Evolutionary conservation across 1,140 invertebrate species (phyloP), one percentile per base, ranked within the genome.

Genomic region (Cydia amplana): DNA sequence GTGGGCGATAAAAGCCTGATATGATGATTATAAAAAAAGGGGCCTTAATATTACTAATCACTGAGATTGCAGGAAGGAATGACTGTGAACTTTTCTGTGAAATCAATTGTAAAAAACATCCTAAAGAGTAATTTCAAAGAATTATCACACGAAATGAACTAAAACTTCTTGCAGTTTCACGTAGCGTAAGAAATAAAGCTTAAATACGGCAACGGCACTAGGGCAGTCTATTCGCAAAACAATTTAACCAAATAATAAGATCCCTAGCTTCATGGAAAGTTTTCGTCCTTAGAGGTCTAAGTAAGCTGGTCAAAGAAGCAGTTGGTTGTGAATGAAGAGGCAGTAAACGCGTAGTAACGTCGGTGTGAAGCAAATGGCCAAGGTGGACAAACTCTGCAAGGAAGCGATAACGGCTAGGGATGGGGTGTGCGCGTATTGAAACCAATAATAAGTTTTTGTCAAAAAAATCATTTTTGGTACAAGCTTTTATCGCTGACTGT

Each of bases 361-460:
- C 23, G 28, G n/a, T 10, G 65, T 32, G 64, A 65, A 23, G 64
- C 64, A n/a, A 70, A 70, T 9, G 9, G 36, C 65, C 65, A 70
- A 70, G 65, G 65, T 70, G 65, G 65, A 70, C 65, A 36, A 32
- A 32, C 28, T 20, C 65, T 70, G 65, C 65, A 36, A 70, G 65
- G n/a, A 67, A 70, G 65, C 65, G 65, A 70, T 70, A 70, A 70
- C 65, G 28, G 28, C n/a, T 70, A 70, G 65, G 65, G 28, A 36
- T 70, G 65, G 65, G 65, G 32, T 70, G 28, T 67, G 3, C 14
- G 10, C 5, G 32, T 4, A 28, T 28, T 67, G 16, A n/a, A 16
- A 32, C 28, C 25, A 67, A 67, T 32, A n/a, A 12, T 12, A 36
- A n/a, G n/a, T n/a, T n/a, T n/a, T n/a, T n/a, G n/a, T n/a, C n/a